These are phyloP conservation scores for Sebastes nivosus DNA, from an alignment of 2,797 vertebrate species.

Conservation along the genomic window DNA sequence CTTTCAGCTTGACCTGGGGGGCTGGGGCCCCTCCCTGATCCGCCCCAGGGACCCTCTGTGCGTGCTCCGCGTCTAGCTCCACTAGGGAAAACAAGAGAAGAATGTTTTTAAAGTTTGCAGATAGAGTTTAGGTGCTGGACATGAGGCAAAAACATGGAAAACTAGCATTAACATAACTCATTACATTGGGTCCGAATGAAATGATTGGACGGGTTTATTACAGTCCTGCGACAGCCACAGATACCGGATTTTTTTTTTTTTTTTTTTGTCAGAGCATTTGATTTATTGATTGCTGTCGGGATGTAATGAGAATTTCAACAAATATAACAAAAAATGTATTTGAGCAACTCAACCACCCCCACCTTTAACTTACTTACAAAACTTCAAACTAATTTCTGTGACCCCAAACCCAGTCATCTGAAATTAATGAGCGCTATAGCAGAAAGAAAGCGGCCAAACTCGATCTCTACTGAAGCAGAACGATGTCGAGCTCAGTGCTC, in stretches of 20 bases:
- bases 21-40: constrained; percentile 81
- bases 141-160: background rate
- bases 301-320: no score
- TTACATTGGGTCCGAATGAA: no score
- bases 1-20: constrained; percentile 91
- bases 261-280: no score
- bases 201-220: no score
- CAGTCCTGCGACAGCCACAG: no score
- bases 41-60: constrained; percentile 88
- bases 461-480: constrained; percentile 32
- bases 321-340: no score
- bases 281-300: no score
- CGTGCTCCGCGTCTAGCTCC: constrained; percentile 89
- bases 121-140: background rate
- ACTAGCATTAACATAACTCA: background rate
- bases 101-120: background rate
- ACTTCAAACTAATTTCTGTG: background rate
- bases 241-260: no score
- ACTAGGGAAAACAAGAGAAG: constrained; percentile 74
- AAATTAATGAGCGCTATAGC: background rate
- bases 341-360: no score
- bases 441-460: background rate
- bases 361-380: background rate
- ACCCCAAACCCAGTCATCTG: background rate
- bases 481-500: background rate